A percentile compares a stretch with the other conserved stretches of the same genome.
These are phyloP conservation scores for Diaprepes abbreviatus DNA, from an alignment of 2,888 invertebrate species.

Conservation along the genomic window DNA sequence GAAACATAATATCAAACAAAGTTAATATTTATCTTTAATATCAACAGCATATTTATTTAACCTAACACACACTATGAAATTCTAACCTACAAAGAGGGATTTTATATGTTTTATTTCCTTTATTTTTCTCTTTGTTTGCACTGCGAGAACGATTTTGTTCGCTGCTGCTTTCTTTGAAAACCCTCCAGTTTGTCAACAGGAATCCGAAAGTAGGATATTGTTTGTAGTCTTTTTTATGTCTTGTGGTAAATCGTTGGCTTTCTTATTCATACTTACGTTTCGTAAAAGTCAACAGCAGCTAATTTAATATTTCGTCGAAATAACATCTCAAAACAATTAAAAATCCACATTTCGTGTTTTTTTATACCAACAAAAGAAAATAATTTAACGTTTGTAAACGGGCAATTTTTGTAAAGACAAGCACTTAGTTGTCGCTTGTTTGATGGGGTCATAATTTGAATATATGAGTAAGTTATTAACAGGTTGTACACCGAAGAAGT, in stretches of 20 bases:
- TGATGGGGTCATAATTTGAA: no score
- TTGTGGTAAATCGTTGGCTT: background rate
- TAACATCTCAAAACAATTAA: no score
- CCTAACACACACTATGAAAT: background rate
- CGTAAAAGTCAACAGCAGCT: no score
- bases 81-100: background rate
- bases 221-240: background rate
- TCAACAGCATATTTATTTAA: conserved; percentile 12
- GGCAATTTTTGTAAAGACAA: no score
- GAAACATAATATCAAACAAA: background rate
- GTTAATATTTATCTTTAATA: conserved; percentile 7
- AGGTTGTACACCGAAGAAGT: no score
- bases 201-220: background rate
- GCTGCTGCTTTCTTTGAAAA: conserved; percentile 1
- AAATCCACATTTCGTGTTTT: no score
- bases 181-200: conserved; percentile 4
- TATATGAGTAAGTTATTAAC: no score
- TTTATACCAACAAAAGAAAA: no score
- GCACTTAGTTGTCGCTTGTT: no score
- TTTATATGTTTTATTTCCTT: conserved; percentile 14
- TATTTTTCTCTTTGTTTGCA: conserved; percentile 7
- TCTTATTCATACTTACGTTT: no score
- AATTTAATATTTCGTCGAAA: no score
- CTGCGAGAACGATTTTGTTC: conserved; percentile 9
- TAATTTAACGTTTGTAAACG: no score